These are phyloP conservation scores for Diploptera punctata DNA, from an alignment of 2,888 invertebrate species.

Conservation along the genomic window DNA sequence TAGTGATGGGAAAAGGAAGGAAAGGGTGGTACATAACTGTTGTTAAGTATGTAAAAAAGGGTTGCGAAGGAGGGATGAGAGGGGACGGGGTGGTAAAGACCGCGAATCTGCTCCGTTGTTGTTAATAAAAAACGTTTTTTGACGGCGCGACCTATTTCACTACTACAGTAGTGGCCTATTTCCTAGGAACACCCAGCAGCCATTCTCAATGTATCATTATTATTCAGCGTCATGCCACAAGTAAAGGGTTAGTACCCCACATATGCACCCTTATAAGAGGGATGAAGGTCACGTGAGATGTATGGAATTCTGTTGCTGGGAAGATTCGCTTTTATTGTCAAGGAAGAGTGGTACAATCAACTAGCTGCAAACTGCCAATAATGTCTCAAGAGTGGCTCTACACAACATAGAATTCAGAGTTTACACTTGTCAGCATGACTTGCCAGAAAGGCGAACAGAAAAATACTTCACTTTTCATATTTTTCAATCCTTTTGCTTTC, in stretches of 20 bases:
- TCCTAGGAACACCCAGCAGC: background rate
- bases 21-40: conserved; percentile 20
- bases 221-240: conserved; percentile 32
- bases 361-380: no score
- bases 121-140: conserved; percentile 17
- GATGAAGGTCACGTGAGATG: conserved; percentile 11
- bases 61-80: background rate
- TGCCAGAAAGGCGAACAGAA: no score
- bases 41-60: conserved; percentile 25
- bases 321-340: background rate
- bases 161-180: background rate
- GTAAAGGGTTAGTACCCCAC: conserved; percentile 29
- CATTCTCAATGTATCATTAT: conserved; percentile 23
- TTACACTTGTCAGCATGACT: no score
- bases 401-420: no score
- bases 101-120: conserved; percentile 22
- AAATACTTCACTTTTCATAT: no score
- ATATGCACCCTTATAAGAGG: background rate
- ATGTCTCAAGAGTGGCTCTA: no score
- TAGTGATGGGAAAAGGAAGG: conserved; percentile 1
- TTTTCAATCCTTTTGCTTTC: no score
- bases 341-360: background rate
- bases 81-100: background rate
- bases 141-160: conserved; percentile 9
- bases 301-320: background rate